Evolutionary conservation across 2,888 invertebrate species (phyloP).

Genomic region (Physocephala rufipes): DNA sequence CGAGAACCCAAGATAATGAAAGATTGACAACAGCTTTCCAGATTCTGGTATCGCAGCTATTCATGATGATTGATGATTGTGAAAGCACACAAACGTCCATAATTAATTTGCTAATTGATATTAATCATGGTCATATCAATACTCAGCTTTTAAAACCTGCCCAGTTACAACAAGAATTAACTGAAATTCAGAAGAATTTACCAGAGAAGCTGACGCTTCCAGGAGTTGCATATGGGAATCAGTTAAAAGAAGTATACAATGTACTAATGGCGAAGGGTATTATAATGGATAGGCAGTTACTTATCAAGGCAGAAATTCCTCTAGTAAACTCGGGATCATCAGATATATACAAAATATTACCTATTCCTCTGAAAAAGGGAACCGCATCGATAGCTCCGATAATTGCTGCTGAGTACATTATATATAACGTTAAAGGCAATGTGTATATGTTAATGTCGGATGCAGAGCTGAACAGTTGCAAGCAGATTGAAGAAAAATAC

Average conservation of each 20-base stretch:
- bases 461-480: background rate
- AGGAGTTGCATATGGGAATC: background rate
- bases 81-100: background rate
- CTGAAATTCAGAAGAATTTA: background rate
- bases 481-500: background rate
- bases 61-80: conserved; percentile 2
- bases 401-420: background rate
- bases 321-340: background rate
- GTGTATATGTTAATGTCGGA: background rate
- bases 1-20: background rate
- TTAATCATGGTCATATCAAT: background rate
- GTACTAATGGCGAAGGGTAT: background rate
- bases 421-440: background rate
- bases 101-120: background rate
- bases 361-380: background rate
- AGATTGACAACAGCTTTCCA: background rate
- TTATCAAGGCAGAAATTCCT: background rate
- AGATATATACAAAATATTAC: background rate
- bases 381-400: background rate
- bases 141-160: background rate
- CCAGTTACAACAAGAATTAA: background rate
- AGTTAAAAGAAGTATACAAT: background rate
- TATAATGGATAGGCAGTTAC: background rate
- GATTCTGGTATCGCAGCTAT: background rate
- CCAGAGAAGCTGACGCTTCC: background rate